These are phyloP conservation scores for Danaus plexippus DNA, from an alignment of 1,140 invertebrate genomes.

Conservation along the genomic window DNA sequence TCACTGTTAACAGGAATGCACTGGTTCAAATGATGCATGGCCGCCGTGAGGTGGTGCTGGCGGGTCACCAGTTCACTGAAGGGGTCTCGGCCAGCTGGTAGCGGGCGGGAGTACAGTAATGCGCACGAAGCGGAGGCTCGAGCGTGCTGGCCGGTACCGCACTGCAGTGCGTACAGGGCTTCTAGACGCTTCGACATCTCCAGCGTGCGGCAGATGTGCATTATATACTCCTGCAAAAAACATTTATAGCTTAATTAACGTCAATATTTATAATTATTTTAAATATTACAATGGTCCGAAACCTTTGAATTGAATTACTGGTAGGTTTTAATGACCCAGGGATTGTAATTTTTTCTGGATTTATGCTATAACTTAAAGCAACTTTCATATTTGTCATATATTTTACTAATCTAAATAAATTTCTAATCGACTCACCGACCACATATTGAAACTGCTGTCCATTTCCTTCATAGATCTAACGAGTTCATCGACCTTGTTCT, in stretches of 20 bases:
- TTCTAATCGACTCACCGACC: conserved; percentile 72
- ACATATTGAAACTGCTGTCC: conserved; percentile 75
- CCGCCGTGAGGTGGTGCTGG: conserved; percentile 73
- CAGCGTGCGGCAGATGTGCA: conserved; percentile 77
- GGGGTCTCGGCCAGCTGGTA: conserved; percentile 52
- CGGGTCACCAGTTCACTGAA: conserved; percentile 73
- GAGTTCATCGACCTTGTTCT: conserved; percentile 74
- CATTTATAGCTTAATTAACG: too few relatives aligned
- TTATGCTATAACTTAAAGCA: too few relatives aligned
- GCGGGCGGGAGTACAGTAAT: conserved; percentile 75
- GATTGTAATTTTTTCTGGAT: too few relatives aligned
- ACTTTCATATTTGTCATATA: too few relatives aligned
- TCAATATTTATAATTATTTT: too few relatives aligned
- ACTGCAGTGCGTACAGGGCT: conserved; percentile 79
- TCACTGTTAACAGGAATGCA: conserved; percentile 44
- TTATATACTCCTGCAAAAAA: conserved; percentile 72
- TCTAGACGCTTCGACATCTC: conserved; percentile 76
- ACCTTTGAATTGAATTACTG: too few relatives aligned
- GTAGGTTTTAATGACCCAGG: too few relatives aligned
- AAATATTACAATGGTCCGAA: too few relatives aligned
- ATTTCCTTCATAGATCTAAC: conserved; percentile 74
- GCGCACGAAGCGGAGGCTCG: conserved; percentile 83
- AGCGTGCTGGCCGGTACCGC: conserved; percentile 78
- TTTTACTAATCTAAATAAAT: conserved; percentile 4
- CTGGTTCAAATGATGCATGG: conserved; percentile 76